phyloP scores from a whole-genome alignment of 2,888 invertebrate genomes.

The Charanyca ferruginea region DNA sequence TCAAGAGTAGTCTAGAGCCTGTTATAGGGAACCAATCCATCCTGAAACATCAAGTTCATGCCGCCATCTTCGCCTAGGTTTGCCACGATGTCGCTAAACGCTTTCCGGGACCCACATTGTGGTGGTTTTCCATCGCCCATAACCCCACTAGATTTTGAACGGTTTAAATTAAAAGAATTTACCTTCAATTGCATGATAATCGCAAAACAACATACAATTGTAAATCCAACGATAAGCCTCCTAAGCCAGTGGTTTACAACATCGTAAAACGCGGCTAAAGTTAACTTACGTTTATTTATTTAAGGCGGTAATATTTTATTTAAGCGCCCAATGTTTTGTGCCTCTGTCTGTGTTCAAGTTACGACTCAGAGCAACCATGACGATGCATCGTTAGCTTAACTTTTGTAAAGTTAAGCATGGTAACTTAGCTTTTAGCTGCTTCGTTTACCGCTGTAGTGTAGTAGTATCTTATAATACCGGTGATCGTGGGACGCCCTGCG shows the following conservation, averaged over 20 bases:
- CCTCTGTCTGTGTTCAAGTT: constrained; percentile 23
- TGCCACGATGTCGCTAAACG: too few species aligned
- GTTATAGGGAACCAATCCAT: too few species aligned
- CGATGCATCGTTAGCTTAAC: constrained; percentile 25
- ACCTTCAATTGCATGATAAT: constrained; percentile 15
- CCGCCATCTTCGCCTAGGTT: too few species aligned
- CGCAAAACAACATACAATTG: constrained; percentile 19
- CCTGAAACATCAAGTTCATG: too few species aligned
- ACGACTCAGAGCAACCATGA: constrained; percentile 20
- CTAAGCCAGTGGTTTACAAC: constrained; percentile 42
- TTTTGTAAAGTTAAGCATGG: constrained; percentile 15
- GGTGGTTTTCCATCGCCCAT: too few species aligned
- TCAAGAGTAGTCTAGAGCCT: too few species aligned
- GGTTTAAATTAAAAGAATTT: too few species aligned
- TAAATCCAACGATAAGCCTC: constrained; percentile 18
- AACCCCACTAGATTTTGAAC: too few species aligned
- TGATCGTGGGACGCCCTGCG: too few species aligned
- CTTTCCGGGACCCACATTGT: too few species aligned
- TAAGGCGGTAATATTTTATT: constrained; percentile 51
- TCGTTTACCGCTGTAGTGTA: constrained; percentile 6
- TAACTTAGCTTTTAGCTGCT: constrained; percentile 23
- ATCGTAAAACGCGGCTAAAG: constrained; percentile 49
- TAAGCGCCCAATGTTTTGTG: constrained; percentile 16
- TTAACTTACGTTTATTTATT: constrained; percentile 50
- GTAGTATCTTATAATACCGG: too few species aligned